Evolutionary conservation across 2,888 invertebrate genomes (phyloP).

Genomic region (Ophion slaviceki): DNA sequence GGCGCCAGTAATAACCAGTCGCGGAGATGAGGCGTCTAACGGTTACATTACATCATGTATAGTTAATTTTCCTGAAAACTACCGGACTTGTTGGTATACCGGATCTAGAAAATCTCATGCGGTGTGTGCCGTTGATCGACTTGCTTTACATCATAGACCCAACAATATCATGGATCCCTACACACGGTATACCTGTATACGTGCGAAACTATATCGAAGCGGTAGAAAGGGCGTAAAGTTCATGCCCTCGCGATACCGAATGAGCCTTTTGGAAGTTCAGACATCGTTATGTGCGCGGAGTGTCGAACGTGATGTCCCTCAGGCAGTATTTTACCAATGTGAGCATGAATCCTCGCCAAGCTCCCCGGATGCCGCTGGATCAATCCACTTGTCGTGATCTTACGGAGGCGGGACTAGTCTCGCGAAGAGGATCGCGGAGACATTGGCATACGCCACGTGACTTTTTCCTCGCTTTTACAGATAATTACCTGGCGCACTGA

Average conservation of each 20-base stretch:
- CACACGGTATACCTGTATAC: background rate
- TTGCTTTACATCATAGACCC: slow-evolving; percentile 50
- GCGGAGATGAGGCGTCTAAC: slow-evolving; percentile 65
- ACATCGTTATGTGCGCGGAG: background rate
- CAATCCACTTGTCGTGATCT: slow-evolving; percentile 35
- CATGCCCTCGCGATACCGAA: background rate
- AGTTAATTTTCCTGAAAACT: slow-evolving; percentile 68
- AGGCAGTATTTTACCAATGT: slow-evolving; percentile 8
- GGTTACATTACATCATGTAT: slow-evolving; percentile 69
- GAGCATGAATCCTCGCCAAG: slow-evolving; percentile 15
- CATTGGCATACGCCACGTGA: slow-evolving; percentile 10
- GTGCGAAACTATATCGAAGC: background rate
- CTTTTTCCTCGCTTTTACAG: background rate
- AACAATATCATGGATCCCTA: slow-evolving; percentile 35
- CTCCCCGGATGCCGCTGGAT: slow-evolving; percentile 33
- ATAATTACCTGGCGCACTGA: background rate
- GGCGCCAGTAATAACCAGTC: slow-evolving; percentile 69
- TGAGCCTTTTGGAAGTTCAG: slow-evolving; percentile 4
- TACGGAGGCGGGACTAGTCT: background rate
- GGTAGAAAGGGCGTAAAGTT: slow-evolving; percentile 4
- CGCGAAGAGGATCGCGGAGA: background rate
- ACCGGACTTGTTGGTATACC: slow-evolving; percentile 66
- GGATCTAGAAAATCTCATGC: slow-evolving; percentile 65
- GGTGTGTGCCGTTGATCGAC: slow-evolving; percentile 62
- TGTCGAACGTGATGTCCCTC: background rate